Evolutionary conservation across 2,113 vertebrate genomes (phyloP).

Genomic region (Petaurus breviceps): DNA sequence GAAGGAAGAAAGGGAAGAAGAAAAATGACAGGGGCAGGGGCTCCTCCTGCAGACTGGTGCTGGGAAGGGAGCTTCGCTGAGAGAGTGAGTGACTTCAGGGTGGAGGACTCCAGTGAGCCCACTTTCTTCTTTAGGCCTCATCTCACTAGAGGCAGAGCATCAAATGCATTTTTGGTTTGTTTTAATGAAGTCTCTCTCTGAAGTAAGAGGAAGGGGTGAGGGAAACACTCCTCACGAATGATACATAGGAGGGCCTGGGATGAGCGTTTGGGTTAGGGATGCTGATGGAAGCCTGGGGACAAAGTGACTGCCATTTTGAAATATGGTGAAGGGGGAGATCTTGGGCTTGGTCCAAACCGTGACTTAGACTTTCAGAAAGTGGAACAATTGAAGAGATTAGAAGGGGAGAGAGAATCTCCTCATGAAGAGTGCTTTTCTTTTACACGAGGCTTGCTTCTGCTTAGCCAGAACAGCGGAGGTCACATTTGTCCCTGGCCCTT

Average conservation of each 20-base stretch:
- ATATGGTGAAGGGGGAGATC: neutral
- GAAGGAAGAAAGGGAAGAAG: neutral
- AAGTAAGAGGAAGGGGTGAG: neutral
- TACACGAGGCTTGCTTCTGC: too few relatives aligned
- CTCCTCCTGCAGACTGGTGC: neutral
- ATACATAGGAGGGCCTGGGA: neutral
- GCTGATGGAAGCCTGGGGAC: neutral
- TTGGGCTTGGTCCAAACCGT: neutral
- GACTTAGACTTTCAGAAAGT: neutral
- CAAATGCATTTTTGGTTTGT: neutral
- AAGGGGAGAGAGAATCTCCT: neutral
- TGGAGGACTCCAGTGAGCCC: neutral
- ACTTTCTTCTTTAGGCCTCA: neutral
- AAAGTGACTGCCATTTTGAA: neutral
- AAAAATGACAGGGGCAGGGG: neutral
- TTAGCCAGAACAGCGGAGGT: neutral
- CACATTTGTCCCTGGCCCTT: neutral
- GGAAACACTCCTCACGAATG: neutral
- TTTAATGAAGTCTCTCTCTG: neutral
- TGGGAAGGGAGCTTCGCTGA: neutral
- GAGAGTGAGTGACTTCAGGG: neutral
- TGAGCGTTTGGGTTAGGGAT: neutral
- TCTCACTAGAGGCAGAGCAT: neutral
- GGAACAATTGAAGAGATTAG: neutral
- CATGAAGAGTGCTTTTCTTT: neutral